Conservation (phyloP, 2,113 vertebrate species). For the Ptychochromis oligacanthus region DNA sequence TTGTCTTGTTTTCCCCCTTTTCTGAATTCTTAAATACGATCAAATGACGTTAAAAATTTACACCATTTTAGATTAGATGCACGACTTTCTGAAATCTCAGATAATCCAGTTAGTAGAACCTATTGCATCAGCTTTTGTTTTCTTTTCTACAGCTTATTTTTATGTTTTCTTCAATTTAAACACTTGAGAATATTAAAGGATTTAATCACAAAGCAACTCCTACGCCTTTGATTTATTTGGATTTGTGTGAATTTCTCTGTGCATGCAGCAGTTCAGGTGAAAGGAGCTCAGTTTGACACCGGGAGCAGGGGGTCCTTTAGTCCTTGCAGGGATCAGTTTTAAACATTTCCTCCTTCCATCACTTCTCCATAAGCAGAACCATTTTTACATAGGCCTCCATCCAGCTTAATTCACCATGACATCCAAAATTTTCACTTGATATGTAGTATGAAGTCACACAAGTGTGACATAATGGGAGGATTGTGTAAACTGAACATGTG, state of each 20-base stretch:
- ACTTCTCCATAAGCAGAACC: constrained; percentile 18
- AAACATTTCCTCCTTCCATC: background rate
- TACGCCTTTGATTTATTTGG: constrained; percentile 61
- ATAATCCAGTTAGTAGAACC: constrained; percentile 31
- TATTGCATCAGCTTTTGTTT: constrained; percentile 37
- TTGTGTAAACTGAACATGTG: constrained; percentile 28
- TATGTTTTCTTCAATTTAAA: constrained; percentile 66
- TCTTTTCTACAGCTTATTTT: constrained; percentile 66
- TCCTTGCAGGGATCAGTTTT: background rate
- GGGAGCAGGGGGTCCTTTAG: background rate
- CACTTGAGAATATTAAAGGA: constrained; percentile 74
- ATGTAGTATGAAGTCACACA: background rate
- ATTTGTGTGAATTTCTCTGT: constrained; percentile 56
- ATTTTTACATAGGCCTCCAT: constrained; percentile 3
- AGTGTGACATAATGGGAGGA: background rate
- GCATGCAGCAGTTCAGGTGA: background rate
- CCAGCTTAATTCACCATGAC: constrained; percentile 4
- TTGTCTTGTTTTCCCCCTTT: background rate
- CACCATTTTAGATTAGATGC: background rate
- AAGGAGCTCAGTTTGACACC: background rate
- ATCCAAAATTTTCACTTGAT: background rate
- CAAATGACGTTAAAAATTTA: constrained; percentile 18
- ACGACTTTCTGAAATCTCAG: background rate
- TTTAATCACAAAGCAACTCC: constrained; percentile 66
- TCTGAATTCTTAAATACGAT: constrained; percentile 2